A percentile compares a stretch with the other conserved stretches of the same genome.
These are phyloP conservation scores for Dendrocincla fuliginosa DNA, from an alignment of 2,797 vertebrate genomes.

Conservation along the genomic window DNA sequence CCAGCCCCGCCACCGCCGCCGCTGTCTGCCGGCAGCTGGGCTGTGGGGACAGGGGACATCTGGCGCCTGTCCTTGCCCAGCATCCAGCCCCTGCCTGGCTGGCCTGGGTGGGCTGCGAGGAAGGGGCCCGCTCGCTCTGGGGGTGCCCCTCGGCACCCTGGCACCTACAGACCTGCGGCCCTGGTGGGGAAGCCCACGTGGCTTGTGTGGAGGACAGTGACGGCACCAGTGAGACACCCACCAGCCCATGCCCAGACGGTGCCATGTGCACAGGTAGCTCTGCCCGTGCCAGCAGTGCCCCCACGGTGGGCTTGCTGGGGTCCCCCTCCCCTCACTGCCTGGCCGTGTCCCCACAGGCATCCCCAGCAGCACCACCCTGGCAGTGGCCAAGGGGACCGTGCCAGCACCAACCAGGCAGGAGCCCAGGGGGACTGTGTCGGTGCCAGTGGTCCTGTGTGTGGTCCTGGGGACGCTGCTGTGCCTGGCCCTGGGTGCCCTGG, in stretches of 20 bases:
- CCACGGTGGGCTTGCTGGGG: fast-evolving
- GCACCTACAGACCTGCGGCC: background rate
- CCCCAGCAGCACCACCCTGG: fast-evolving
- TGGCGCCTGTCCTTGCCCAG: fast-evolving
- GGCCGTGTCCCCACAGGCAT: background rate
- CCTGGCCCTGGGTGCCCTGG: background rate
- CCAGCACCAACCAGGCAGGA: fast-evolving
- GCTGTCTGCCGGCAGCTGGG: background rate
- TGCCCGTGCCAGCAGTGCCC: fast-evolving
- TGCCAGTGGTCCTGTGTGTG: background rate
- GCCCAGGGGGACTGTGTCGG: fast-evolving
- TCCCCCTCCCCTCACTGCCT: fast-evolving
- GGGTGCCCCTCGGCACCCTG: background rate
- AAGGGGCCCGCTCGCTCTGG: background rate
- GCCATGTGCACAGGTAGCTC: background rate
- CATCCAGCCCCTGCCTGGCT: background rate
- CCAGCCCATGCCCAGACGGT: fast-evolving
- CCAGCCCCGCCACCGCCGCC: fast-evolving
- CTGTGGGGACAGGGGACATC: fast-evolving
- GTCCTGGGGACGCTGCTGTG: slow-evolving; percentile 19
- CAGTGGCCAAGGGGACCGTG: fast-evolving
- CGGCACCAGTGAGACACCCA: fast-evolving
- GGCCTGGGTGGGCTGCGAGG: slow-evolving; percentile 4
- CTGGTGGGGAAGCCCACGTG: fast-evolving
- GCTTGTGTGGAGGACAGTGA: fast-evolving